A percentile compares a stretch with the other conserved stretches of the same genome.
Conservation (phyloP, 2,797 vertebrate genomes). For the Argentina silus region DNA sequence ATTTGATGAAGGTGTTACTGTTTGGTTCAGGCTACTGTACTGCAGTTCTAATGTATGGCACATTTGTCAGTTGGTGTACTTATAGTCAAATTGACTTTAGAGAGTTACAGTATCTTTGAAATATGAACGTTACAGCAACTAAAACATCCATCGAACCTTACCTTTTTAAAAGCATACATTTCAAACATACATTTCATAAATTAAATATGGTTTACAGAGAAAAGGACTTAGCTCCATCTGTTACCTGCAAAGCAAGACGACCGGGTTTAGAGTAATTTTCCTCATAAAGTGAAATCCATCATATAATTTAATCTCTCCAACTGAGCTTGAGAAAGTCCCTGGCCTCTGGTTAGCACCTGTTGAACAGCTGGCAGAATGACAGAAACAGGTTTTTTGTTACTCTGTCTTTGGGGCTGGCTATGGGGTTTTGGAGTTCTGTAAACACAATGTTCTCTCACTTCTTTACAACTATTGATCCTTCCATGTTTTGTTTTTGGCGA, state of each 20-base stretch:
- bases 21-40: background rate
- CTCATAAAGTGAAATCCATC: conserved; percentile 31
- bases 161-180: conserved; percentile 1
- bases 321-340: conserved; percentile 12
- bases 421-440: conserved; percentile 27
- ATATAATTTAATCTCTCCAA: conserved; percentile 22
- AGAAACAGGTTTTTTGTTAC: background rate
- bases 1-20: too few relatives aligned
- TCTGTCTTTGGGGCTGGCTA: background rate
- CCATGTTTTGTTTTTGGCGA: conserved; percentile 15
- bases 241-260: conserved; percentile 12
- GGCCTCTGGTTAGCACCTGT: conserved; percentile 35
- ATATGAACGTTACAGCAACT: background rate
- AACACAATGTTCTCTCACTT: conserved; percentile 21
- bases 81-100: background rate
- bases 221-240: background rate
- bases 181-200: conserved; percentile 8
- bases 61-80: background rate
- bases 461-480: conserved; percentile 35
- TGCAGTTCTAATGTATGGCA: background rate
- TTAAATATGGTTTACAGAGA: conserved; percentile 9
- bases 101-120: conserved; percentile 2
- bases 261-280: conserved; percentile 13
- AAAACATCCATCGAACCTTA: background rate
- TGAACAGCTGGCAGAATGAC: conserved; percentile 26